Conservation (phyloP, 2,888 invertebrate genomes). For the Tethea ocularis region DNA sequence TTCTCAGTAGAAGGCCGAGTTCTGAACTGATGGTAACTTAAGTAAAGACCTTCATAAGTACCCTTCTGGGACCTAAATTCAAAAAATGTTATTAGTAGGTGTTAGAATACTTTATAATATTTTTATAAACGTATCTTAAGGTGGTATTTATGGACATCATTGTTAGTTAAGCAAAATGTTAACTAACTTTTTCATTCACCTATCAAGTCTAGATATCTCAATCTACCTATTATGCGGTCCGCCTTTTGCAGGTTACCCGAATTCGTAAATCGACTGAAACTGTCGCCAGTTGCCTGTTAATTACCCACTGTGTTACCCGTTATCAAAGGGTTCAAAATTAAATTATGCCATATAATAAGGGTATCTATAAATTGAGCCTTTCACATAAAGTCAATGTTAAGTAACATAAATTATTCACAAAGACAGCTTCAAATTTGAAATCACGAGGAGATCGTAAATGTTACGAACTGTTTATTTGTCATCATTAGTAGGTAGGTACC, state of each 20-base stretch:
- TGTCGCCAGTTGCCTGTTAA: background rate
- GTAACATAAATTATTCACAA: constrained; percentile 9
- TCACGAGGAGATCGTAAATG: background rate
- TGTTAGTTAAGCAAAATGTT: too few species aligned
- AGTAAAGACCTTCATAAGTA: too few species aligned
- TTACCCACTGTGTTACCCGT: constrained; percentile 1
- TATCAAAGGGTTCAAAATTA: constrained; percentile 1
- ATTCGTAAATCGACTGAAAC: background rate
- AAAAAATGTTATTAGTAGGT: too few species aligned
- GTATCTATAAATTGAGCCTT: constrained; percentile 5
- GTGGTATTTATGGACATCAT: too few species aligned
- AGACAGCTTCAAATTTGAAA: constrained; percentile 3
- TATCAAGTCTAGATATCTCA: background rate
- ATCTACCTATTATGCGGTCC: background rate
- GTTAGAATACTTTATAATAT: too few species aligned
- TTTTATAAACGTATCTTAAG: too few species aligned
- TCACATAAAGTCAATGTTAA: constrained; percentile 6
- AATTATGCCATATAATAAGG: constrained; percentile 7
- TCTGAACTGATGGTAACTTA: too few species aligned
- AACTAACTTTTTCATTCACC: too few species aligned
- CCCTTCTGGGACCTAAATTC: too few species aligned
- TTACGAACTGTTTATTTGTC: constrained; percentile 2
- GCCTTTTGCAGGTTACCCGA: background rate
- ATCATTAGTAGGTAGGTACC: background rate
- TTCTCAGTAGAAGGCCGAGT: too few species aligned